Base-by-base conservation (phyloP, 2,113 vertebrate genomes). In the Hippocampus comes region DNA sequence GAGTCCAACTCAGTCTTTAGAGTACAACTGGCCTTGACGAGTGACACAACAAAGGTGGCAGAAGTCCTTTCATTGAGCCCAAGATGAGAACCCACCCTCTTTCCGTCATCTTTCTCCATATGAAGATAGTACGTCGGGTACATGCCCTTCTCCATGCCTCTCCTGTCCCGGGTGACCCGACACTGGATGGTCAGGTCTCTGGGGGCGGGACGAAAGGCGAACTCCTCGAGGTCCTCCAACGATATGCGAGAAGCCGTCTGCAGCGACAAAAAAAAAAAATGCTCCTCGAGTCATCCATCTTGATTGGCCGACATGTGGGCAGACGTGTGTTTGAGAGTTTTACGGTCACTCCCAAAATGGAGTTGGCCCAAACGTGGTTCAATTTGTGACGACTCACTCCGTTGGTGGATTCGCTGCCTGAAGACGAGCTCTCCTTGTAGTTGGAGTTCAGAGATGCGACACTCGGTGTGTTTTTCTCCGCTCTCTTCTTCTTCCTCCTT, bases 121-220 rank as follows among this genome's bases (percentile, higher is more conserved):
- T 95, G 94, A 41, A 97, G 92, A 80, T 95, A 95, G 86, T 96
- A 96, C 1, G 93, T 93, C 0, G 95, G 95, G 75, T 93, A 97
- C 41, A 95, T 88, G 71, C 92, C 92, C 80, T 94, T 95, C 84
- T 96, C 94, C 80, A 95, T 25, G 9, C 94, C 94, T 42, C 90
- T 92, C 71, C 93, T 90, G 84, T 96, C 92, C 51, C 95, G 91
- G 51, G 91, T 94, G 69, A 96, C 91, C 65, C 94, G 84, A 71
- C 94, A 95, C 76, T 93, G 92, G 63, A 95, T 84, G 0, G 91
- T 94, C 8, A 81, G 76, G 17, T 92, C 90, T 77, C 91, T 89
- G 11, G 92, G 90, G 14, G 93, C 93, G 0, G 94, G 92, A 11
- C 84, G 86, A 63, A 93, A 64, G 6, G 94, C 89, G 80, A 94